phyloP scores from a whole-genome alignment of 1,140 invertebrate genomes.

The Drosophila gunungcola region DNA sequence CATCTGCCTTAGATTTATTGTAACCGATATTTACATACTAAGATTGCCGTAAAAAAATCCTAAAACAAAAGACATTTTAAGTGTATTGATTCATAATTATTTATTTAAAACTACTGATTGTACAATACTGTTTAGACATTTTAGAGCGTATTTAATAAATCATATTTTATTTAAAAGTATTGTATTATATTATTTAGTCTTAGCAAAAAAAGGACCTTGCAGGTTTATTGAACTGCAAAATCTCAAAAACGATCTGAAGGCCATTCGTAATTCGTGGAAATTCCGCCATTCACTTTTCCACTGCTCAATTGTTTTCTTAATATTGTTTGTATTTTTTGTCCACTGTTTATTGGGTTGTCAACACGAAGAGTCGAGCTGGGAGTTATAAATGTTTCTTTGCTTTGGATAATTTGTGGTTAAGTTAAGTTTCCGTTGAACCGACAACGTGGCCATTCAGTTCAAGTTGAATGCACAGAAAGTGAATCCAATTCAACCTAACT shows the following conservation, averaged over 20 bases:
- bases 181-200: neutral
- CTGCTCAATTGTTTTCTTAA: constrained; percentile 12
- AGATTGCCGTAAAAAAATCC: too few relatives aligned
- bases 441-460: constrained; percentile 65
- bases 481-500: constrained; percentile 41
- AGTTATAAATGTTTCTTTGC: constrained; percentile 40
- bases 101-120: too few relatives aligned
- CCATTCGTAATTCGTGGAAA: constrained; percentile 14
- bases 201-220: neutral
- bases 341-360: constrained; percentile 63
- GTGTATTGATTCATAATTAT: too few relatives aligned
- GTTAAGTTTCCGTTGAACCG: constrained; percentile 45
- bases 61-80: too few relatives aligned
- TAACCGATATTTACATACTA: too few relatives aligned
- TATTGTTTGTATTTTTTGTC: constrained; percentile 24
- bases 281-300: neutral
- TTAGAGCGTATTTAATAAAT: too few relatives aligned
- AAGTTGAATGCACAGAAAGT: constrained; percentile 59
- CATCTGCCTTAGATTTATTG: neutral
- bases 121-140: too few relatives aligned
- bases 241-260: constrained; percentile 1
- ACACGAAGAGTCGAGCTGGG: constrained; percentile 54
- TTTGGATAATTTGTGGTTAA: constrained; percentile 58
- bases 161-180: too few relatives aligned
- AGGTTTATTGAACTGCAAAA: neutral